phyloP scores from a whole-genome alignment of 2,113 vertebrate genomes.

The Cercopithecus mona region DNA sequence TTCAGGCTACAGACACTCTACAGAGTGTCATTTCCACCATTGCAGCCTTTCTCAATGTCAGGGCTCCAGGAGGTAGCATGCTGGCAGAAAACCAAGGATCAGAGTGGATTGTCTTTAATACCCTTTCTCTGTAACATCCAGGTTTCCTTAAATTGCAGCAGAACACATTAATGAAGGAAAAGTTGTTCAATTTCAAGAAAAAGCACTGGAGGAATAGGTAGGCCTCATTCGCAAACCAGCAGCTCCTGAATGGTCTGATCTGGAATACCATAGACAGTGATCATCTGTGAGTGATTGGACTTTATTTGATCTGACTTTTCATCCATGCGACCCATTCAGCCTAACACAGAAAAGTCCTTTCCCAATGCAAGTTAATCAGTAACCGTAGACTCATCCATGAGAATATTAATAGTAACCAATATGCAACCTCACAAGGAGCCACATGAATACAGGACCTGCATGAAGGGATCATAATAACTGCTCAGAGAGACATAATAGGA shows the following conservation, averaged over 20 bases:
- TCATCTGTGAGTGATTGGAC: not conserved
- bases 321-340: not conserved
- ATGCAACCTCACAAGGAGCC: not conserved
- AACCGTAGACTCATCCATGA: not conserved
- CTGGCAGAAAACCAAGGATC: not conserved
- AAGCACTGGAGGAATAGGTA: not conserved
- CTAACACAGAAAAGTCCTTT: not conserved
- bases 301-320: not conserved
- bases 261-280: not conserved
- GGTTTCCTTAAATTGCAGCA: not conserved
- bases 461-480: not conserved
- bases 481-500: not conserved
- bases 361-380: not conserved
- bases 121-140: not conserved
- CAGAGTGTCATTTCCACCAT: not conserved
- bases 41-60: not conserved
- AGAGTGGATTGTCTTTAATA: not conserved
- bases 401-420: not conserved
- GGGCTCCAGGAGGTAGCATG: not conserved
- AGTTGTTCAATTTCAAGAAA: not conserved
- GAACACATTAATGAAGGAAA: not conserved
- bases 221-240: not conserved
- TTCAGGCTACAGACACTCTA: not conserved
- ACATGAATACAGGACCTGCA: not conserved
- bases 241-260: not conserved